Evolutionary conservation across 64 coral and sea anemone genomes (phyloP).

Genomic region (Actinia tenebrosa): DNA sequence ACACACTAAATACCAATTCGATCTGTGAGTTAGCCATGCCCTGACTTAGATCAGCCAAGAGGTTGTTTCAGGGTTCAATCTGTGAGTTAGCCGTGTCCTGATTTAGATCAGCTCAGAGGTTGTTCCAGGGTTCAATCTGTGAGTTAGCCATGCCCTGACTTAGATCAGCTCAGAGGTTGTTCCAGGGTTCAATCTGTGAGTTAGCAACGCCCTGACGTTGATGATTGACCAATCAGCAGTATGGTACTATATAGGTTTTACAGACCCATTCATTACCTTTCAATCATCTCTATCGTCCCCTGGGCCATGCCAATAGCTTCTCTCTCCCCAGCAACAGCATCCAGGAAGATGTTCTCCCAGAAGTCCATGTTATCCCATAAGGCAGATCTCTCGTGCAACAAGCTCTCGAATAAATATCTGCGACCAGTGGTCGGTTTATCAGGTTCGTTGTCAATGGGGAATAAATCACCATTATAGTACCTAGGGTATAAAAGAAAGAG

Average conservation of each 20-base stretch:
- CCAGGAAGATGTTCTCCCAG: slow-evolving; percentile 91
- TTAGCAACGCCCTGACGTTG: too few relatives aligned
- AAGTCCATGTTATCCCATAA: slow-evolving; percentile 99
- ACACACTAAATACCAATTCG: too few relatives aligned
- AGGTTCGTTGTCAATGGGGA: slow-evolving; percentile 69
- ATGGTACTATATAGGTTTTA: background rate
- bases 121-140: too few relatives aligned
- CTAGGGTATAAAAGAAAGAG: background rate
- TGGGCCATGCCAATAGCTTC: slow-evolving; percentile 92
- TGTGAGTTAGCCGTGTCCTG: too few relatives aligned
- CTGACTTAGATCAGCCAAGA: too few relatives aligned
- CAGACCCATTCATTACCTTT: slow-evolving; percentile 38
- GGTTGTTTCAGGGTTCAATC: too few relatives aligned
- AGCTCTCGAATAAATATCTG: slow-evolving; percentile 88
- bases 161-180: too few relatives aligned
- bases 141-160: too few relatives aligned
- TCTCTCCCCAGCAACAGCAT: slow-evolving; percentile 83
- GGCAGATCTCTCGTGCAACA: slow-evolving; percentile 68
- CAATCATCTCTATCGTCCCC: slow-evolving; percentile 87
- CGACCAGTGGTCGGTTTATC: slow-evolving; percentile 61
- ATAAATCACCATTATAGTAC: slow-evolving; percentile 75
- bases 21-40: too few relatives aligned
- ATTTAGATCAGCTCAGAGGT: too few relatives aligned
- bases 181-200: too few relatives aligned
- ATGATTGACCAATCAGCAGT: background rate